Evolutionary conservation across 2,797 vertebrate species (phyloP).

Genomic region (Florisuga fusca): DNA sequence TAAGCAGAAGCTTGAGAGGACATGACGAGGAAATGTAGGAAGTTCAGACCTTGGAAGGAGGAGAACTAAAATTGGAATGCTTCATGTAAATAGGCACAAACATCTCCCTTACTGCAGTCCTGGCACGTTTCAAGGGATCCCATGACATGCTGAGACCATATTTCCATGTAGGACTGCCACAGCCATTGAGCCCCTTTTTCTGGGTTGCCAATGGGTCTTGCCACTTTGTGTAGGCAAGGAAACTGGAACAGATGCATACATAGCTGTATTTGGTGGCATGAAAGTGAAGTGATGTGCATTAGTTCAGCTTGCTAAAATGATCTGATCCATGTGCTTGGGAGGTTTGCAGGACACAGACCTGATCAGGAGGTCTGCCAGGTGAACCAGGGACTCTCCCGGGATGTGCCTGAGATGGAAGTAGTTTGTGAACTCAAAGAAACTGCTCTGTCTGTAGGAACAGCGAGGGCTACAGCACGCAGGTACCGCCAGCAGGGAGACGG

Average conservation of each 20-base stretch:
- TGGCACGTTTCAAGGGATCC: not conserved
- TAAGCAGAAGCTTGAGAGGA: not conserved
- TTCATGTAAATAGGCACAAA: not conserved
- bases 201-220: too few relatives aligned
- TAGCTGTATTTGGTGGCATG: fast-evolving
- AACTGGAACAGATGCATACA: fast-evolving
- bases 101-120: not conserved
- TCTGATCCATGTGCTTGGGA: fast-evolving
- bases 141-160: fast-evolving
- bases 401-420: fast-evolving
- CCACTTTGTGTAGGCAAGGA: not conserved
- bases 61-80: not conserved
- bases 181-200: too few relatives aligned
- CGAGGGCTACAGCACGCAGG: too few relatives aligned
- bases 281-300: fast-evolving
- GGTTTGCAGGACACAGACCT: too few relatives aligned
- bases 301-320: not conserved
- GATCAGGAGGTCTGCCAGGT: fast-evolving
- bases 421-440: not conserved
- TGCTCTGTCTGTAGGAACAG: fast-evolving
- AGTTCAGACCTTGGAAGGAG: not conserved
- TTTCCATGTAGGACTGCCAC: not conserved
- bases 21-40: not conserved
- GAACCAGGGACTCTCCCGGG: not conserved
- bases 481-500: fast-evolving